These are phyloP conservation scores for Drymonia ruficornis DNA, from an alignment of 2,888 invertebrate species.

Conservation along the genomic window DNA sequence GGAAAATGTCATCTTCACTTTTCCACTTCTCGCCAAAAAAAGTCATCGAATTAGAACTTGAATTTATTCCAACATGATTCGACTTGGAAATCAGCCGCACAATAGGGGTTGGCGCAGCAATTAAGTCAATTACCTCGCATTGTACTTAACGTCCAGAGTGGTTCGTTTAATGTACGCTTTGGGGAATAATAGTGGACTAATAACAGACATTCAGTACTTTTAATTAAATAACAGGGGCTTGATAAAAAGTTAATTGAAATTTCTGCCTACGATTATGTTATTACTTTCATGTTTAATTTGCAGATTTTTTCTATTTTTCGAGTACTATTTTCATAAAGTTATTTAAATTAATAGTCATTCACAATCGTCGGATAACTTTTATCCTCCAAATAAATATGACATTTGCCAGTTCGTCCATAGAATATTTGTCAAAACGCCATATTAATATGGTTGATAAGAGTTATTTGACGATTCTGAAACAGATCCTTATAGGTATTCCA, in stretches of 20 bases:
- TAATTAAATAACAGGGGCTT: constrained; percentile 26
- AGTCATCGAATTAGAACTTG: not conserved
- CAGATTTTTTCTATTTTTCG: not conserved
- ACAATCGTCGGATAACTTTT: too few species aligned
- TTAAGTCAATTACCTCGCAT: constrained; percentile 34
- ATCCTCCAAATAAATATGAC: too few species aligned
- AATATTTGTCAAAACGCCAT: too few species aligned
- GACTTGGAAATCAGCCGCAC: constrained; percentile 25
- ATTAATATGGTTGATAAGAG: too few species aligned
- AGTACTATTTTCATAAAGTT: too few species aligned
- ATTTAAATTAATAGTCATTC: too few species aligned
- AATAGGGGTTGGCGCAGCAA: constrained; percentile 27
- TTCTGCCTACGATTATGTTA: not conserved
- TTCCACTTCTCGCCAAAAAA: too few species aligned
- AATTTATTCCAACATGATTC: constrained; percentile 30
- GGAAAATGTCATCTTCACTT: too few species aligned
- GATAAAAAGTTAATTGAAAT: constrained; percentile 11
- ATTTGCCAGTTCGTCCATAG: too few species aligned
- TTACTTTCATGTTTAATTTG: not conserved
- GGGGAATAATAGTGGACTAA: constrained; percentile 30
- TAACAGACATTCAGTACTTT: constrained; percentile 21
- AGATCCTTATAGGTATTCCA: too few species aligned
- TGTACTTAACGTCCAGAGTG: constrained; percentile 36
- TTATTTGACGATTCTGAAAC: too few species aligned
- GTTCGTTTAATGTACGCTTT: constrained; percentile 28